These are phyloP conservation scores for Cliona cf. orientalis DNA, from an alignment of 37 sponge, comb jelly and placozoan genomes.

Conservation along the genomic window DNA sequence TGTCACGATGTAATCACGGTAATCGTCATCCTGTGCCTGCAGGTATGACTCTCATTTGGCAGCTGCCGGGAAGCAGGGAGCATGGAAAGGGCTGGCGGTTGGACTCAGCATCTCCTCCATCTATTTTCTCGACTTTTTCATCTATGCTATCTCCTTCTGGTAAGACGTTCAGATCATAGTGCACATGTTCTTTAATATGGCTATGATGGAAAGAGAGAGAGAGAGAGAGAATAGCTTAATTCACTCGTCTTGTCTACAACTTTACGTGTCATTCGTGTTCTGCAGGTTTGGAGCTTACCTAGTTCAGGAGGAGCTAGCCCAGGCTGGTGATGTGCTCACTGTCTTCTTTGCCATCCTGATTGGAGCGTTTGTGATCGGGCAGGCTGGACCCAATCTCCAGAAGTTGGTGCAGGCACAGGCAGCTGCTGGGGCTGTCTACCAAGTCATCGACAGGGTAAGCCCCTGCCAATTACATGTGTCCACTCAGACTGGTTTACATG, in stretches of 20 bases:
- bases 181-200: no score
- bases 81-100: conserved; percentile 33
- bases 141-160: conserved; percentile 60
- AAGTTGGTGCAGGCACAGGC: conserved; percentile 34
- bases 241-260: no score
- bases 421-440: conserved; percentile 40
- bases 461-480: no score
- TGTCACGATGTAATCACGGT: background rate
- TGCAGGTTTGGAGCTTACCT: conserved; percentile 23
- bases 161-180: conserved; percentile 5
- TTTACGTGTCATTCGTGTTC: background rate
- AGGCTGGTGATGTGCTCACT: conserved; percentile 29
- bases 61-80: conserved; percentile 43
- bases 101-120: conserved; percentile 36
- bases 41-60: conserved; percentile 31
- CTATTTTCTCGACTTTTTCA: conserved; percentile 48
- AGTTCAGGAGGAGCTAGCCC: background rate
- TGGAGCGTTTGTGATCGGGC: conserved; percentile 67
- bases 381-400: conserved; percentile 52
- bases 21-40: background rate
- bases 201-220: background rate
- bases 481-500: no score
- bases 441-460: conserved; percentile 57
- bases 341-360: conserved; percentile 75
- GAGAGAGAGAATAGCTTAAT: background rate